Base-by-base conservation (phyloP, 1,140 invertebrate genomes). In the Drosophila arawakana region DNA sequence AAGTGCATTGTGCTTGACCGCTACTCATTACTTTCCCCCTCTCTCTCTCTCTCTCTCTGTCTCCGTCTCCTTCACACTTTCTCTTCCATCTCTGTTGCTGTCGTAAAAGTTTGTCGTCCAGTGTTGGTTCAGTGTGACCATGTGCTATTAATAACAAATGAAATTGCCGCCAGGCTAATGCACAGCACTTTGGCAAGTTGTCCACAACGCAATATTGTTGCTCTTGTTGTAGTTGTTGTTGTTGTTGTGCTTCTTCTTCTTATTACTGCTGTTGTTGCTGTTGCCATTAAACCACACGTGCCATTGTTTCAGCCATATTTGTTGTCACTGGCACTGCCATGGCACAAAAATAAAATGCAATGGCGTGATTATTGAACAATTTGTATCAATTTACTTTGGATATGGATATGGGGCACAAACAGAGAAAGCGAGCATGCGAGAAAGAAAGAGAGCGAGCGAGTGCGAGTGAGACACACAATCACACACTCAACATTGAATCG, bases 361-460 rank as follows among this genome's bases (percentile, higher is more conserved):
- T 83, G 78, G 63, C 77, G 82, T 91, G 83, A 91, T 91, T 91
- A 91, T 91, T 88, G 76, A 72, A 73, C 79, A 72, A 91, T 91
- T 91, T 91, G 88, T 91, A 91, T 91, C 78, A 89, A 91, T 91
- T 91, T 89, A 66, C 72, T 67, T 46, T 39, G 30, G 35, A 58
- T 67, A 25, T 71, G 41, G 49, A 52, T 52, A 52, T 52, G 49
- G 49, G 10, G 30, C 34, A 35, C 9, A 25, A 30, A 13, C 50
- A 34, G 21, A 54, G n/a, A 34, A 9, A 18, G 25, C n/a, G 47
- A 9, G 8, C 4, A 2, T 11, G 49, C 2, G 21, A 34, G 43
- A 8, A 2, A 46, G 44, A 46, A 11, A 46, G 11, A 46, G 44
- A 46, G 44, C 7, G 13, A 46, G 43, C 7, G 52, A 62, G 49